These are phyloP conservation scores for Cichladusa arquata DNA, from an alignment of 2,113 vertebrate genomes.

Conservation along the genomic window DNA sequence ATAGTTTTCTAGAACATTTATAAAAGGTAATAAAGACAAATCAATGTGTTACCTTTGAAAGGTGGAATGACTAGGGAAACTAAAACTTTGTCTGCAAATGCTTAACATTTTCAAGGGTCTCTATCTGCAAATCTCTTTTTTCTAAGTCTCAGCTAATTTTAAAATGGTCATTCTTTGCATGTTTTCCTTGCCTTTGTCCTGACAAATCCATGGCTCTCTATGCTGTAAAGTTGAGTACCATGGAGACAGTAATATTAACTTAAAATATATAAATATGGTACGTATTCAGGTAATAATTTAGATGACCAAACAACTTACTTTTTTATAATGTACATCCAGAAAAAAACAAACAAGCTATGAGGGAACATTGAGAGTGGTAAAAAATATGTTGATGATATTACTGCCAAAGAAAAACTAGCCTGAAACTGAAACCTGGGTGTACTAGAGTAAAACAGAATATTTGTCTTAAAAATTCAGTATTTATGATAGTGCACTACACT, in stretches of 20 bases:
- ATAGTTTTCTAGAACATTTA: not conserved
- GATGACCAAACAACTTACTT: not conserved
- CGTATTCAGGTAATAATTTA: not conserved
- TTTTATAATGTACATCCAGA: not conserved
- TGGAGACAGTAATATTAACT: not conserved
- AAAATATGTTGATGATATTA: not conserved
- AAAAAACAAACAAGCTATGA: not conserved
- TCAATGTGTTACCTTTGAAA: not conserved
- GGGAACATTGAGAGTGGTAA: not conserved
- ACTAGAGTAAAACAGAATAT: not conserved
- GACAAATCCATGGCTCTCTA: not conserved
- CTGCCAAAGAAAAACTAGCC: not conserved
- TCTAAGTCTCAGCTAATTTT: not conserved
- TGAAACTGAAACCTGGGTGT: not conserved
- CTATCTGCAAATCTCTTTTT: not conserved
- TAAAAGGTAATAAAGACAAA: not conserved
- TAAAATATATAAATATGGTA: not conserved
- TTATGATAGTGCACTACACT: not conserved
- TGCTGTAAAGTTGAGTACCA: not conserved
- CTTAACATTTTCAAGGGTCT: not conserved
- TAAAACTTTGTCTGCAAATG: not conserved
- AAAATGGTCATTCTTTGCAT: not conserved
- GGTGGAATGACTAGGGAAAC: not conserved
- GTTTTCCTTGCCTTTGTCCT: not conserved
- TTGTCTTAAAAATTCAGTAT: not conserved